Percentiles rank a stretch among this genome's conserved stretches.
Evolutionary conservation across 2,888 invertebrate species (phyloP).

Genomic region (Acholoe squamosa): DNA sequence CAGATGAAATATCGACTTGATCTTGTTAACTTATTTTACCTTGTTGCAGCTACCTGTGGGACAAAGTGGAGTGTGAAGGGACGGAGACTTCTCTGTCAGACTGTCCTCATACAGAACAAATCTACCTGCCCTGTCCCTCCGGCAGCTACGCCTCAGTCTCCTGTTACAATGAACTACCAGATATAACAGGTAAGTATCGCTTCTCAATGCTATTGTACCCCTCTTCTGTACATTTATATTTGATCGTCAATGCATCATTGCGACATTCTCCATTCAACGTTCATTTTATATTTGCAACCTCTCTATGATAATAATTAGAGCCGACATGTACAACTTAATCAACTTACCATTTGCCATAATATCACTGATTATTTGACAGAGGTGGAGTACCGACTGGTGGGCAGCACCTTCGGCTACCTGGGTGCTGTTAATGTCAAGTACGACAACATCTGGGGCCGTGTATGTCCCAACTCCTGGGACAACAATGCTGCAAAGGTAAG

Average conservation of each 20-base stretch:
- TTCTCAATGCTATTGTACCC: no score
- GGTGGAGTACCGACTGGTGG: conserved; percentile 17
- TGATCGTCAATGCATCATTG: no score
- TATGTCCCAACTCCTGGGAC: conserved; percentile 56
- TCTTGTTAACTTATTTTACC: no score
- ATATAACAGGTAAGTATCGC: background rate
- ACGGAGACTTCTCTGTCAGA: conserved; percentile 36
- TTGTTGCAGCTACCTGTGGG: conserved; percentile 23
- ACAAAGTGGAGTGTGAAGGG: conserved; percentile 47
- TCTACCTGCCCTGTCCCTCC: conserved; percentile 45
- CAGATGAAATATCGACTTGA: no score
- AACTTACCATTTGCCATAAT: no score
- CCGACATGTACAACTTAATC: no score
- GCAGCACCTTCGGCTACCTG: background rate
- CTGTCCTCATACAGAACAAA: background rate
- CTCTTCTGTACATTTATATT: no score
- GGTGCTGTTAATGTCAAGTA: conserved; percentile 53
- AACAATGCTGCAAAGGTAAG: conserved; percentile 55
- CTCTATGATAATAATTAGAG: no score
- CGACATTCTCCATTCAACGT: no score
- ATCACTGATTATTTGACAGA: background rate
- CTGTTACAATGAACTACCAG: conserved; percentile 36
- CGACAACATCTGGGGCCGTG: conserved; percentile 42
- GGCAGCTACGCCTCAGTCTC: conserved; percentile 62
- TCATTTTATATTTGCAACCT: no score